These are phyloP conservation scores for Phocoena phocoena DNA, from an alignment of 2,113 vertebrate genomes.

Conservation along the genomic window DNA sequence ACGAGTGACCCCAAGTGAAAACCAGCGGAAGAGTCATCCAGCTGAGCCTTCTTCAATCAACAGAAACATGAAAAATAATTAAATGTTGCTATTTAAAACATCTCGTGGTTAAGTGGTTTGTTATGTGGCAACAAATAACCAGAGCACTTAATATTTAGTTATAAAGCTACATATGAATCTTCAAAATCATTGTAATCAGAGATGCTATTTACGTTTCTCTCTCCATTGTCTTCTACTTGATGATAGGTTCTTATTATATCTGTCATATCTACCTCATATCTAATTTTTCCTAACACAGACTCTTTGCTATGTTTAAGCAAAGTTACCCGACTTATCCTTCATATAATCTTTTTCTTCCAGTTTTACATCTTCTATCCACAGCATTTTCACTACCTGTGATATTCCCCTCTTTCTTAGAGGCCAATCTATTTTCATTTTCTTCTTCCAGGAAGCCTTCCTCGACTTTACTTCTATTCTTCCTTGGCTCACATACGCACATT, in stretches of 20 bases:
- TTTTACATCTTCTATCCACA: neutral
- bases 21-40: neutral
- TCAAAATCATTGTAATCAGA: neutral
- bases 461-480: neutral
- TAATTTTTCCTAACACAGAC: neutral
- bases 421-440: neutral
- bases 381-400: neutral
- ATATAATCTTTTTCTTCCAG: neutral
- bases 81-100: neutral
- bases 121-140: neutral
- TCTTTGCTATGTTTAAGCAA: neutral
- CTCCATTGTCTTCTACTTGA: neutral
- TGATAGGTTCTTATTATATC: neutral
- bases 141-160: neutral
- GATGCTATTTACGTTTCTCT: neutral
- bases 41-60: neutral
- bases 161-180: conserved; percentile 9
- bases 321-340: neutral
- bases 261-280: neutral
- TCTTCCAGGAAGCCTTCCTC: neutral
- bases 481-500: neutral
- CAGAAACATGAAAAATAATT: neutral
- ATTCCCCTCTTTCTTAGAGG: neutral
- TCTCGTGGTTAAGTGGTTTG: neutral
- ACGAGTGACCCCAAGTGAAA: neutral